Evolutionary conservation across 37 sponge, comb jelly and placozoan genomes (phyloP), one percentile per base, ranked within the genome.

Genomic region (Beroe forskalii): DNA sequence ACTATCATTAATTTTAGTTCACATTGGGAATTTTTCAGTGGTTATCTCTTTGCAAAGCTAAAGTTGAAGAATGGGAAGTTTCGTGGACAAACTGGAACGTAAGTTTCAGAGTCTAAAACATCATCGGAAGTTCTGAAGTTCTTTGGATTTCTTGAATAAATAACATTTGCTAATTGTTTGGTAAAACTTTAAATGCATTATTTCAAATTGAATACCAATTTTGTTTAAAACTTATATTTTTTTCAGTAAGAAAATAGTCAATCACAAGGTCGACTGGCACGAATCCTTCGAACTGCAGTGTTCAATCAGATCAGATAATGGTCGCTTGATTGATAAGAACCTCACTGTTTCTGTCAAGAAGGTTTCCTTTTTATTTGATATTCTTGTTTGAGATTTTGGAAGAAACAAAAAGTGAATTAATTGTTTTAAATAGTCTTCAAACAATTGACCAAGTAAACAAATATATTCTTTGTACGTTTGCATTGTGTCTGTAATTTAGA

Each of bases 211-310:
- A n/a, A n/a, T n/a, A n/a, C n/a, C n/a, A n/a, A n/a, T n/a, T n/a
- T n/a, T n/a, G n/a, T n/a, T n/a, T n/a, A n/a, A n/a, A n/a, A n/a
- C n/a, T n/a, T n/a, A n/a, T n/a, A n/a, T n/a, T n/a, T n/a, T 23
- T 33, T 38, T 4, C 86, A 80, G 86, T 6, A 80, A 80, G 48
- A 41, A 41, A 37, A 80, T 80, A 35, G 55, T 44, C 12, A 80
- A 44, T 43, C 86, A 80, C 31, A 80, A 44, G 55, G 86, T 80
- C 8, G 86, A 80, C 1, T 80, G 86, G 86, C 86, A 80, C 31
- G 86, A 80, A 48, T 23, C 44, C 1, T 80, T 80, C 22, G 86
- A 80, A 27, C 55, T 80, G 44, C 55, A 80, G 55, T 44, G 55
- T 25, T 23, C 44, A 12, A 44, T 80, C 0, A 80, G 55, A 30